phyloP scores from a whole-genome alignment of 2,888 invertebrate species.

The Galerucella calmariensis region DNA sequence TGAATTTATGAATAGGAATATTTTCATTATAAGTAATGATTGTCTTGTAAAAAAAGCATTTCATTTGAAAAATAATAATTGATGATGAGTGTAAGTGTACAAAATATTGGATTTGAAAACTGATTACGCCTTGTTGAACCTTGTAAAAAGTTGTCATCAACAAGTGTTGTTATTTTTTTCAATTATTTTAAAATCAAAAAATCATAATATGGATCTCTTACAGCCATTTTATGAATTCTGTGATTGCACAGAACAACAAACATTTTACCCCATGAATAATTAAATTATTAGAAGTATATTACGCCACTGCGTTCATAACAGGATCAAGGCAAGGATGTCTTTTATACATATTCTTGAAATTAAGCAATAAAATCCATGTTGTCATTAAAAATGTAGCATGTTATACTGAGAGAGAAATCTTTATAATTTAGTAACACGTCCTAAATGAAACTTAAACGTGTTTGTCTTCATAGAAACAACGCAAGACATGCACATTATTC shows the following conservation, averaged over 20 bases:
- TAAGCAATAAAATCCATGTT: conserved; percentile 38
- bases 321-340: conserved; percentile 22
- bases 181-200: too few relatives aligned
- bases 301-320: conserved; percentile 15
- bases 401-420: conserved; percentile 40
- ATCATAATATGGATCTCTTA: not conserved
- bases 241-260: not conserved
- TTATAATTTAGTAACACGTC: conserved; percentile 29
- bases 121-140: too few relatives aligned
- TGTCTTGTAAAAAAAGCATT: too few relatives aligned
- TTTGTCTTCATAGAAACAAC: conserved; percentile 20
- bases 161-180: too few relatives aligned
- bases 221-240: not conserved
- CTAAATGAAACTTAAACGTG: conserved; percentile 25
- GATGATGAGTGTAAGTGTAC: too few relatives aligned
- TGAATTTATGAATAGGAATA: too few relatives aligned
- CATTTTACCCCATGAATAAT: not conserved
- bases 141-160: too few relatives aligned
- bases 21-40: too few relatives aligned
- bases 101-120: too few relatives aligned
- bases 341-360: conserved; percentile 30
- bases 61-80: too few relatives aligned
- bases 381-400: conserved; percentile 42
- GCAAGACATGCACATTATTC: conserved; percentile 27
- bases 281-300: not conserved